Conservation (phyloP, 2,797 vertebrate species). For the Picus viridis region DNA sequence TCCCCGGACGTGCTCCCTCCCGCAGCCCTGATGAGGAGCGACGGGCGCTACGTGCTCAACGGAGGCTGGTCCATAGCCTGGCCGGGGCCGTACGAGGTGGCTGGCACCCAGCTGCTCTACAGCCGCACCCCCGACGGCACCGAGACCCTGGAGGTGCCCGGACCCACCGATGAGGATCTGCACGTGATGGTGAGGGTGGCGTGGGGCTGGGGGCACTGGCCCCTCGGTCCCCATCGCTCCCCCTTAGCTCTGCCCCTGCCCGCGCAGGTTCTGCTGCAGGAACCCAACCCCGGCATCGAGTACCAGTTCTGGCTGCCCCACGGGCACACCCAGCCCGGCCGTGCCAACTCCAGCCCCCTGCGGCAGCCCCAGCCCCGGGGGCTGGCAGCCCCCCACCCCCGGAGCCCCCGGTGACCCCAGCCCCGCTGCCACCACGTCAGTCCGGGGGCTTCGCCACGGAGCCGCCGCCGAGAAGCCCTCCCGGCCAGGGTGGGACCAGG, state of each 20-base stretch:
- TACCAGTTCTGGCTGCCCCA: conserved; percentile 82
- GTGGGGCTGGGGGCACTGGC: fast-evolving
- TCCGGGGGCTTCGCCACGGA: not conserved
- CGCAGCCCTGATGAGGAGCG: conserved; percentile 71
- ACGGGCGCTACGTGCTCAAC: conserved; percentile 77
- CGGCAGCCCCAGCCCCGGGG: conserved; percentile 66
- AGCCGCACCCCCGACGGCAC: conserved; percentile 27
- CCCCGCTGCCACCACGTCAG: fast-evolving
- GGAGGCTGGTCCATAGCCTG: conserved; percentile 75
- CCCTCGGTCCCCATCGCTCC: not conserved
- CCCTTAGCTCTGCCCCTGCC: not conserved
- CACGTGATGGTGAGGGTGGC: conserved; percentile 60
- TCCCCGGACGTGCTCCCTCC: not conserved
- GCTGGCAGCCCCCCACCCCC: not conserved
- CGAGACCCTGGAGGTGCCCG: conserved; percentile 71
- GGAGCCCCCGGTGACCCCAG: not conserved
- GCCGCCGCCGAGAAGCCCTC: not conserved
- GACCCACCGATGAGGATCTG: conserved; percentile 76
- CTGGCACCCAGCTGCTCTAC: conserved; percentile 75
- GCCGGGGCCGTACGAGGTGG: conserved; percentile 73
- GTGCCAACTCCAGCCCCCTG: conserved; percentile 35
- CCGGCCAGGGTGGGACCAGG: fast-evolving
- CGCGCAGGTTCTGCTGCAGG: conserved; percentile 76
- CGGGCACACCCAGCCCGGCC: conserved; percentile 14
- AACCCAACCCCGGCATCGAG: conserved; percentile 78